A percentile compares a stretch with the other conserved stretches of the same genome.
Evolutionary conservation across 2,113 vertebrate genomes (phyloP).

Genomic region (Hirundichthys speculiger): DNA sequence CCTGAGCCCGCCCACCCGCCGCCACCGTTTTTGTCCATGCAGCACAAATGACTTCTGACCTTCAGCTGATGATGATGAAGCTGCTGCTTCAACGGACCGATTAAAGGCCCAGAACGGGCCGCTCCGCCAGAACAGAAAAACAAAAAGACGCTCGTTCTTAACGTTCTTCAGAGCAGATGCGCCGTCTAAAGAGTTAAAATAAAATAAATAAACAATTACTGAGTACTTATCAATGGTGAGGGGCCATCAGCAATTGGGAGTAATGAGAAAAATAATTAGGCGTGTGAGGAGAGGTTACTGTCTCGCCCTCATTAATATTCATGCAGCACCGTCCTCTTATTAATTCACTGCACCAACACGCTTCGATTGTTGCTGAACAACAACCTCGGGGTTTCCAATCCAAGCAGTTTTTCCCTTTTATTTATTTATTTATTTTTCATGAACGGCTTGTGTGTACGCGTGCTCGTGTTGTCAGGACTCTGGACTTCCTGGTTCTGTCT

Average conservation of each 20-base stretch:
- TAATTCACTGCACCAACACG: constrained; percentile 33
- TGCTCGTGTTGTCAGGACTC: too few relatives aligned
- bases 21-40: too few relatives aligned
- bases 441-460: neutral
- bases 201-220: constrained; percentile 1
- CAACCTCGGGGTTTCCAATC: constrained; percentile 6
- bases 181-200: neutral
- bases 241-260: constrained; percentile 21
- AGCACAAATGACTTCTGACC: too few relatives aligned
- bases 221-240: constrained; percentile 21
- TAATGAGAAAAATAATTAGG: constrained; percentile 50
- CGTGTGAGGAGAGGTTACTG: constrained; percentile 23
- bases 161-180: neutral
- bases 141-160: too few relatives aligned
- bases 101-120: too few relatives aligned
- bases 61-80: too few relatives aligned
- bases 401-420: neutral
- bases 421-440: neutral
- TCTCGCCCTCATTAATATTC: constrained; percentile 46
- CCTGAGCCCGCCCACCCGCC: too few relatives aligned
- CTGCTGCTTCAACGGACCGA: too few relatives aligned
- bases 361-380: constrained; percentile 23
- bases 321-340: constrained; percentile 24
- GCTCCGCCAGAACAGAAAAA: neutral
- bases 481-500: too few relatives aligned